A percentile compares a stretch with the other conserved stretches of the same genome.
These are phyloP conservation scores for Stylophora pistillata DNA, from an alignment of 64 coral and sea anemone genomes.

Conservation along the genomic window DNA sequence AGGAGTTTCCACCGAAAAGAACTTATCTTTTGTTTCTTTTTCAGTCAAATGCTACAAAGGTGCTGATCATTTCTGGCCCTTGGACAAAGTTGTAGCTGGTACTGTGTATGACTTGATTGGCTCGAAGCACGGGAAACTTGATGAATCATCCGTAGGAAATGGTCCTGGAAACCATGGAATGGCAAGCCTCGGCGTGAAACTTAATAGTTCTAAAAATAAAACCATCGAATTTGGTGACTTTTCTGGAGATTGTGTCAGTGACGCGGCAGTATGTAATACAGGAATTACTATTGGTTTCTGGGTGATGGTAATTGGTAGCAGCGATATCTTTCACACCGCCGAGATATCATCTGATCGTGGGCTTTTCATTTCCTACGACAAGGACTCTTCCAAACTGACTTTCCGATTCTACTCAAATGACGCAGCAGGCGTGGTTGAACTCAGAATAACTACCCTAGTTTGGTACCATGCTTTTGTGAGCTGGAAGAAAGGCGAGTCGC, in stretches of 20 bases:
- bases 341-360: neutral
- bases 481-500: neutral
- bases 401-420: neutral
- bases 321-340: neutral
- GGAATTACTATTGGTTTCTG: conserved; percentile 50
- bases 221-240: conserved; percentile 42
- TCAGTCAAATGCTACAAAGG: conserved; percentile 76
- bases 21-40: neutral
- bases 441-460: neutral
- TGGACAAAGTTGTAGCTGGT: conserved; percentile 58
- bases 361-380: neutral
- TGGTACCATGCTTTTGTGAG: conserved; percentile 19
- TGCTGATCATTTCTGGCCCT: conserved; percentile 78
- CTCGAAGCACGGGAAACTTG: conserved; percentile 28
- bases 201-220: neutral
- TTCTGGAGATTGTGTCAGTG: conserved; percentile 21
- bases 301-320: neutral
- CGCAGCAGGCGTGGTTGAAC: neutral
- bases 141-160: rapidly evolving
- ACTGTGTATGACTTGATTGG: conserved; percentile 62
- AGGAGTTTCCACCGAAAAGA: neutral
- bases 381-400: neutral
- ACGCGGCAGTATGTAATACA: neutral
- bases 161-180: neutral
- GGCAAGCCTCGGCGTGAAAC: too few species aligned